Percentiles rank a stretch among this genome's conserved stretches.
Conservation (phyloP, 2,113 vertebrate species). For the Saguinus midas region DNA sequence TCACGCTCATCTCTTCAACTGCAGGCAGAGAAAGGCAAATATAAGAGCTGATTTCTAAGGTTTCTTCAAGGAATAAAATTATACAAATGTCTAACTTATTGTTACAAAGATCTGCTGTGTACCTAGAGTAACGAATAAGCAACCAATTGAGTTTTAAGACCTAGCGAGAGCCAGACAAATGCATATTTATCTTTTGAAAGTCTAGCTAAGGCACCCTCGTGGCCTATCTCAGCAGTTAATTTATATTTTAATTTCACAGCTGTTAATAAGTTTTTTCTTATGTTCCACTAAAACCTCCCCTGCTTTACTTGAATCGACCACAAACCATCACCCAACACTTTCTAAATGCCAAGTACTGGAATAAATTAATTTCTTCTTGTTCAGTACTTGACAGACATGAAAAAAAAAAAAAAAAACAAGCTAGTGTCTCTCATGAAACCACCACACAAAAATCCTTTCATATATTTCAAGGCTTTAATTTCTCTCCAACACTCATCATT, state of each 20-base stretch:
- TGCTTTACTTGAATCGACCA: slow-evolving; percentile 9
- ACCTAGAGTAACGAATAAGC: slow-evolving; percentile 2
- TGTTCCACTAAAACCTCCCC: not conserved
- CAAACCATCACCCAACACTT: not conserved
- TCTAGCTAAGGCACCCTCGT: not conserved
- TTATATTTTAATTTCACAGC: slow-evolving; percentile 43
- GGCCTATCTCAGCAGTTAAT: slow-evolving; percentile 10
- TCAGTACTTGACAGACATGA: slow-evolving; percentile 31
- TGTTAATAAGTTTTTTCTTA: slow-evolving; percentile 51
- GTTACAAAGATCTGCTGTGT: not conserved
- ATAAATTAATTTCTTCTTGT: slow-evolving; percentile 52
- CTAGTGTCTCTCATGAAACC: not conserved
- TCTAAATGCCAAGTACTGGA: not conserved
- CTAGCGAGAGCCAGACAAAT: not conserved
- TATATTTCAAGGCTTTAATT: not conserved
- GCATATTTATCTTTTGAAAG: not conserved
- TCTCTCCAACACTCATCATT: not conserved
- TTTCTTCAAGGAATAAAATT: slow-evolving; percentile 4
- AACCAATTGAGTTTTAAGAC: slow-evolving; percentile 17
- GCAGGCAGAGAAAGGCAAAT: not conserved
- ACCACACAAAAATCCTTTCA: not conserved
- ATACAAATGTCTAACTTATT: not conserved
- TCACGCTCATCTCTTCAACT: not conserved
- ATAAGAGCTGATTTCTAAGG: not conserved
- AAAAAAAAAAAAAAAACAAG: not conserved